Evolutionary conservation across 2,797 vertebrate species (phyloP).

Genomic region (Microctenopoma stevenorrisi): DNA sequence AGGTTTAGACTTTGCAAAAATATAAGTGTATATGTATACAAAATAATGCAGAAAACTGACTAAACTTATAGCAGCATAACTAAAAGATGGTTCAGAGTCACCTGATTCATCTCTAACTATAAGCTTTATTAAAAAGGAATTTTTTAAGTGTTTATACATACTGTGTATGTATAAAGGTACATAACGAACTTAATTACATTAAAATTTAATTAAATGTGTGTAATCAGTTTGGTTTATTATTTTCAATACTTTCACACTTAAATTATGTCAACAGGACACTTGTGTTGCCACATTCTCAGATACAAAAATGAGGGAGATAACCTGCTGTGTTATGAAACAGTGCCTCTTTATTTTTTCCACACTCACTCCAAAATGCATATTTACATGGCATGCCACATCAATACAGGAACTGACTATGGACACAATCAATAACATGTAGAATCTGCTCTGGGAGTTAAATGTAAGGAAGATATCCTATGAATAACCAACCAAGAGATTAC

Average conservation of each 20-base stretch:
- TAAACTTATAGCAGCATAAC: too few relatives aligned
- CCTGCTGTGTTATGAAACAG: conserved; percentile 83
- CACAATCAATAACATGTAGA: conserved; percentile 83
- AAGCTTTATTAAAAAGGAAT: too few relatives aligned
- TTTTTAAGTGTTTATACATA: too few relatives aligned
- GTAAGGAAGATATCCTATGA: conserved; percentile 46
- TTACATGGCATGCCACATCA: conserved; percentile 91
- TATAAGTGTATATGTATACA: too few relatives aligned
- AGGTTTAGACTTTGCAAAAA: too few relatives aligned
- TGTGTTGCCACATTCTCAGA: neutral
- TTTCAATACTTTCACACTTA: neutral
- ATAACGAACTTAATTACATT: too few relatives aligned
- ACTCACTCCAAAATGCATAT: conserved; percentile 89
- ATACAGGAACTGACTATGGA: conserved; percentile 86
- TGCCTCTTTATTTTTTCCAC: conserved; percentile 86
- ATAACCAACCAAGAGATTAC: conserved; percentile 63
- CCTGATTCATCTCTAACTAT: too few relatives aligned
- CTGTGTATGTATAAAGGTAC: too few relatives aligned
- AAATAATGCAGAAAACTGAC: too few relatives aligned
- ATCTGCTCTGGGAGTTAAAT: conserved; percentile 75
- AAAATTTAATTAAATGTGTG: too few relatives aligned
- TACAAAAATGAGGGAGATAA: conserved; percentile 17
- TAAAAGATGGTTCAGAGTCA: too few relatives aligned
- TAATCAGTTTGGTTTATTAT: too few relatives aligned
- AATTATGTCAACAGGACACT: neutral